These are phyloP conservation scores for Esox lucius DNA, from an alignment of 2,797 vertebrate genomes.

Conservation along the genomic window DNA sequence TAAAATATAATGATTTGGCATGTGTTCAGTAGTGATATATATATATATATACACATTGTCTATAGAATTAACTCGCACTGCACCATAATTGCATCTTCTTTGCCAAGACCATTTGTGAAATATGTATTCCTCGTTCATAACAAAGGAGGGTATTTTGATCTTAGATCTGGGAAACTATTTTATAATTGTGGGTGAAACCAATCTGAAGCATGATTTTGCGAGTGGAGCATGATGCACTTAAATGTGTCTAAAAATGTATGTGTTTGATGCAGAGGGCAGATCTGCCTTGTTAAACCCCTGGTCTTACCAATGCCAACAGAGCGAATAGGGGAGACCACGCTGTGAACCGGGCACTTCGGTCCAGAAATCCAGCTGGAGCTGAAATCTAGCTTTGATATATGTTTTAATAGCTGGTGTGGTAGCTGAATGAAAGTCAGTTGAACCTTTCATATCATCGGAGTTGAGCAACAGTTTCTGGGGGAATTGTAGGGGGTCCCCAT, in stretches of 20 bases:
- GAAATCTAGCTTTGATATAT: conserved; percentile 39
- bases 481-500: conserved; percentile 5
- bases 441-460: conserved; percentile 39
- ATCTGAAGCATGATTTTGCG: conserved; percentile 17
- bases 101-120: conserved; percentile 19
- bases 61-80: conserved; percentile 30
- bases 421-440: conserved; percentile 31
- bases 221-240: conserved; percentile 44
- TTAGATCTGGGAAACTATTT: conserved; percentile 39
- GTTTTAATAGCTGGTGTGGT: conserved; percentile 18
- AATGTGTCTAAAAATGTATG: conserved; percentile 34
- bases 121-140: conserved; percentile 31
- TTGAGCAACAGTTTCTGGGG: conserved; percentile 37
- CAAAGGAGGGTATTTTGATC: conserved; percentile 33
- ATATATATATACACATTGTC: conserved; percentile 38
- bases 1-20: conserved; percentile 48
- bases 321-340: conserved; percentile 36
- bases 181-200: conserved; percentile 41
- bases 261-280: conserved; percentile 46
- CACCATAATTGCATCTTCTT: conserved; percentile 43
- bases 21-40: conserved; percentile 24
- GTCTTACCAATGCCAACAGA: conserved; percentile 50
- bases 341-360: conserved; percentile 30
- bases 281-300: conserved; percentile 42
- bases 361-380: conserved; percentile 26